Conservation (phyloP, 2,113 vertebrate species). For the Myotis brandtii region DNA sequence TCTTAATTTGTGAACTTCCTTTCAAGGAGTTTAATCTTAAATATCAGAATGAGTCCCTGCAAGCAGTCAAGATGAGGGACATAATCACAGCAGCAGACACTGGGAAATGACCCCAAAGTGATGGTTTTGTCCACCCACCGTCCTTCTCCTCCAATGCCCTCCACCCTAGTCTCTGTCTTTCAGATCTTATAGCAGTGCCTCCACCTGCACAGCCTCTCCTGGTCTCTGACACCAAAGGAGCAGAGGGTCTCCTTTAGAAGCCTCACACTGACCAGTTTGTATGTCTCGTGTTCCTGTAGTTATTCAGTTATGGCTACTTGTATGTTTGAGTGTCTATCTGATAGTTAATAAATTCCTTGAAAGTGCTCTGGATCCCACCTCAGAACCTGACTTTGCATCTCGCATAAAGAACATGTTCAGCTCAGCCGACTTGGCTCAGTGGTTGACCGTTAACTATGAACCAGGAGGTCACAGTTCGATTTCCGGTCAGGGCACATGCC, state of each 20-base stretch:
- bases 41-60: not conserved
- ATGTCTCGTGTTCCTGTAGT: not conserved
- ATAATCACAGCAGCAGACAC: not conserved
- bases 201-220: not conserved
- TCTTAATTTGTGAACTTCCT: not conserved
- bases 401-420: not conserved
- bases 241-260: not conserved
- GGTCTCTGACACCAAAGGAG: not conserved
- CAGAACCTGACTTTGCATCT: not conserved
- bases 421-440: not conserved
- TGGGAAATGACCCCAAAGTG: not conserved
- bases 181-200: not conserved
- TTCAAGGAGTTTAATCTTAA: not conserved
- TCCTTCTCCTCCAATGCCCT: not conserved
- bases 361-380: not conserved
- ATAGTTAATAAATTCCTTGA: not conserved
- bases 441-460: no score
- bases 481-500: no score
- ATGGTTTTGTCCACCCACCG: not conserved
- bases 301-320: not conserved
- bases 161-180: not conserved
- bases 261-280: not conserved
- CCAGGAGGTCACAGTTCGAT: no score
- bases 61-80: not conserved
- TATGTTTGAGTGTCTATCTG: not conserved